Evolutionary conservation across 2,888 invertebrate genomes (phyloP).

Genomic region (Pyrocoelia pectoralis): DNA sequence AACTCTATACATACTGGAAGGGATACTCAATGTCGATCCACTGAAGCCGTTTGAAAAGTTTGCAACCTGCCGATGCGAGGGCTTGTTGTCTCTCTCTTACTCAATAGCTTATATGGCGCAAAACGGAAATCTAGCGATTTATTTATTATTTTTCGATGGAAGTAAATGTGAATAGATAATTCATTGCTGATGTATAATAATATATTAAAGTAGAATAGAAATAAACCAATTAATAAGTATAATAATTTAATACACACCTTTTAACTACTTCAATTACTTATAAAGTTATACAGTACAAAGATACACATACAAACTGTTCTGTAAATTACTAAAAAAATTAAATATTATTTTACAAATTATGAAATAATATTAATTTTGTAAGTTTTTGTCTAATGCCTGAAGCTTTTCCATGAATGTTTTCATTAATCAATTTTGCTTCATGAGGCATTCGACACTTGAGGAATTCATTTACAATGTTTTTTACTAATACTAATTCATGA

Average conservation of each 20-base stretch:
- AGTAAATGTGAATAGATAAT: neutral
- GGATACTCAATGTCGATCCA: too few relatives aligned
- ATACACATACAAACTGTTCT: too few relatives aligned
- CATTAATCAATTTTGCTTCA: conserved; percentile 3
- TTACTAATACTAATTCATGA: conserved; percentile 2
- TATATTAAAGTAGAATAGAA: neutral
- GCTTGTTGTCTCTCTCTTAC: too few relatives aligned
- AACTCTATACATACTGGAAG: too few relatives aligned
- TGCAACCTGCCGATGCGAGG: too few relatives aligned
- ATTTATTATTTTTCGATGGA: neutral
- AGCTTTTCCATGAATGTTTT: neutral
- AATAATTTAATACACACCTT: neutral
- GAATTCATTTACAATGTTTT: conserved; percentile 6
- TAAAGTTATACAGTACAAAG: neutral
- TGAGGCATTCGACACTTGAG: conserved; percentile 3
- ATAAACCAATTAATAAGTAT: neutral
- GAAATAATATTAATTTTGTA: conserved; percentile 4
- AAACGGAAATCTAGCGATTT: neutral
- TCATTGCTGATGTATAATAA: neutral
- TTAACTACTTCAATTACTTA: too few relatives aligned
- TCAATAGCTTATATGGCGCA: neutral
- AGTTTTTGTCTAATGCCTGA: conserved; percentile 4
- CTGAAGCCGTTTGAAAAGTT: too few relatives aligned
- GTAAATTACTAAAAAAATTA: neutral
- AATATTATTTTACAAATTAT: neutral